Percentiles rank a stretch among this genome's conserved stretches.
These are phyloP conservation scores for Corydoras sp. DNA, from an alignment of 2,113 vertebrate species.

Conservation along the genomic window DNA sequence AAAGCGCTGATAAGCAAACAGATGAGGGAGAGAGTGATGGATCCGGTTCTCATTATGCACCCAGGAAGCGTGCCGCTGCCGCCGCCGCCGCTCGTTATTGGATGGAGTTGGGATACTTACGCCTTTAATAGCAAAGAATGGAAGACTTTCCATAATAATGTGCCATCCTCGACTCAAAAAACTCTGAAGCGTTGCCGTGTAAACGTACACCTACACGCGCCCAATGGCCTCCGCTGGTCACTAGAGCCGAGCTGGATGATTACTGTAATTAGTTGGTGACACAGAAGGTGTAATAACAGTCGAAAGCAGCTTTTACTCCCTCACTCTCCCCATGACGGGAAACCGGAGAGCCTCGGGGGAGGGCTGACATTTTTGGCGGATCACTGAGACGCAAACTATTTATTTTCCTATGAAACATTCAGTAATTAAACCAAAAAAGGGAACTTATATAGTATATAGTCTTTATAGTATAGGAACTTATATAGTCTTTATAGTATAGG, in stretches of 20 bases:
- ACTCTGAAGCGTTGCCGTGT: neutral
- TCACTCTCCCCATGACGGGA: conserved; percentile 14
- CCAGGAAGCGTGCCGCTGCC: neutral
- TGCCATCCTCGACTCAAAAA: neutral
- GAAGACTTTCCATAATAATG: no score
- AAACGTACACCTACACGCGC: conserved; percentile 11
- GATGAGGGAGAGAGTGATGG: conserved; percentile 17
- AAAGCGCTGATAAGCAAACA: conserved; percentile 37
- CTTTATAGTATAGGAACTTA: no score
- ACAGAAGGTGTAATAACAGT: conserved; percentile 45
- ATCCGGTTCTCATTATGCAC: neutral
- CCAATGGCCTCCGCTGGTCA: conserved; percentile 17
- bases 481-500: no score
- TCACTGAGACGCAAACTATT: conserved; percentile 13
- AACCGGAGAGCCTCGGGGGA: conserved; percentile 28
- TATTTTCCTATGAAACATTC: no score
- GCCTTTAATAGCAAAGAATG: no score
- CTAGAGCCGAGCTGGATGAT: conserved; percentile 33
- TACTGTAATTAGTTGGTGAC: conserved; percentile 44
- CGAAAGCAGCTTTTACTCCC: conserved; percentile 24
- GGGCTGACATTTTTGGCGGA: conserved; percentile 25
- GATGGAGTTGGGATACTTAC: no score
- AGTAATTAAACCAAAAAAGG: no score
- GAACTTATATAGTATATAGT: no score
- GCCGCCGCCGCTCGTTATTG: neutral